Base-by-base conservation (phyloP, 2,797 vertebrate species). In the Corythornis leucogaster region DNA sequence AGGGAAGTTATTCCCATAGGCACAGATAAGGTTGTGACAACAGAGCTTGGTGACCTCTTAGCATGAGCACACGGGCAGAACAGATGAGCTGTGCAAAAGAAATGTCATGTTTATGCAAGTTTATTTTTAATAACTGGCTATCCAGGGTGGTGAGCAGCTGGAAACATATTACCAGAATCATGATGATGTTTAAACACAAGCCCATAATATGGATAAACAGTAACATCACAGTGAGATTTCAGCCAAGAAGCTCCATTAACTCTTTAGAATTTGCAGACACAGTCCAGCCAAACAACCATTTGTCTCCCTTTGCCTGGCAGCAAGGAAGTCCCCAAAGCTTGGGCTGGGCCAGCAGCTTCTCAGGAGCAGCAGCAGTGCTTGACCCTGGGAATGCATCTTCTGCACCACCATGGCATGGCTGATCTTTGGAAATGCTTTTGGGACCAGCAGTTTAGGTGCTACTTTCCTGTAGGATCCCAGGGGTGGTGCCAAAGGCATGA, bases 41-140 rank as follows among this genome's bases (percentile, higher is more conserved):
- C 42, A 62, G 79, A 67, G n/a, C 84, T 85, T 12, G 0, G 46
- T 89, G 93, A 84, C 84, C 73, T 92, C 94, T 93, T 89, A 83
- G 53, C 43, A 9, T 42, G 76, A 95, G 51, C 11, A 3, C 48
- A 66, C 8, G n/a, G 68, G 70, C 31, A 85, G 88, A 96, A 93
- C 17, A 54, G 74, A 92, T 89, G 82, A 96, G 88, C 81, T 96
- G 85, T 94, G 87, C 61, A 55, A 93, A 92, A 80, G 71, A 96
- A 95, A 95, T 91, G 90, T 76, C 18, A 9, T 94, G 90, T 97
- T 94, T 93, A 95, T 92, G 77, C 63, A 89, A 85, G 95, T 74
- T 94, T 93, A 95, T 96, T 96, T 97, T 94, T 93, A 96, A 95
- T 96, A 96, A 95, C 75, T 83, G 93, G 78, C 71, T 87, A 64